These are phyloP conservation scores for Phrynosoma blainvillii DNA, from an alignment of 2,113 vertebrate genomes.

Conservation along the genomic window DNA sequence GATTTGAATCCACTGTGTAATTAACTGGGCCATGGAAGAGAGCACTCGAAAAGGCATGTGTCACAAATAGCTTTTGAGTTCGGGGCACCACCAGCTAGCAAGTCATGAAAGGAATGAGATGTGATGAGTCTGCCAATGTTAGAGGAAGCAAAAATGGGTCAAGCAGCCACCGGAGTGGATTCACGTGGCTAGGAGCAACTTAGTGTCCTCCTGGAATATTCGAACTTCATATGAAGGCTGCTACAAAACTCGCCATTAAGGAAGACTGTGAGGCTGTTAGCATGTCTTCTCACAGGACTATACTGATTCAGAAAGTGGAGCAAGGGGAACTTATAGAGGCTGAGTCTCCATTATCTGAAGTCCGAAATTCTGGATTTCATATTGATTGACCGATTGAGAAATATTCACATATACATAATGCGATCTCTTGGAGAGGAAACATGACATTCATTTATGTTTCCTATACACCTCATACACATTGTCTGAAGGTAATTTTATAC, in stretches of 20 bases:
- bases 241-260: not conserved
- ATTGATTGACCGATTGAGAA: too few species aligned
- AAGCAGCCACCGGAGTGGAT: slow-evolving; percentile 37
- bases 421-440: too few species aligned
- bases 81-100: slow-evolving; percentile 28
- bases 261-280: slow-evolving; percentile 4
- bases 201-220: slow-evolving; percentile 35
- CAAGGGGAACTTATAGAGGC: not conserved
- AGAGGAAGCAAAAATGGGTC: slow-evolving; percentile 53
- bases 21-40: slow-evolving; percentile 32
- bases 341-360: too few species aligned
- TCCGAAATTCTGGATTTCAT: too few species aligned
- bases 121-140: slow-evolving; percentile 45
- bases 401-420: too few species aligned
- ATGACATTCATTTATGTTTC: too few species aligned
- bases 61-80: slow-evolving; percentile 51
- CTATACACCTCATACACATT: too few species aligned
- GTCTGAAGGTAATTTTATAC: too few species aligned
- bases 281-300: slow-evolving; percentile 19
- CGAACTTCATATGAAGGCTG: slow-evolving; percentile 32
- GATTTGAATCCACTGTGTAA: slow-evolving; percentile 41
- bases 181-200: slow-evolving; percentile 19
- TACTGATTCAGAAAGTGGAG: not conserved
- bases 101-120: slow-evolving; percentile 34
- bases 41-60: slow-evolving; percentile 51